Conservation (phyloP, 2,113 vertebrate genomes). For the Lanius ludovicianus region DNA sequence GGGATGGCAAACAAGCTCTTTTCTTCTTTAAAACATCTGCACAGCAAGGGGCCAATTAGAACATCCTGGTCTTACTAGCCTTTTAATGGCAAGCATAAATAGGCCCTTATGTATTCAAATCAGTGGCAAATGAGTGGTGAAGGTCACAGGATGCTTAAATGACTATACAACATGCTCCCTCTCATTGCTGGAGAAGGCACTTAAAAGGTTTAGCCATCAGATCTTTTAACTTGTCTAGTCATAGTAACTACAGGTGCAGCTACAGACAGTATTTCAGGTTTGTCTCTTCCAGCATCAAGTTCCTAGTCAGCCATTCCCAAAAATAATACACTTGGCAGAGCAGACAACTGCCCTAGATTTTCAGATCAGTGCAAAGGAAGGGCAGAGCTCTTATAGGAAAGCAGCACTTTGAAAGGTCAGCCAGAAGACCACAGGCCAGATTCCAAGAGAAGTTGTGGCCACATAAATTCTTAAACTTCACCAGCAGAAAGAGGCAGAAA, state of each 20-base stretch:
- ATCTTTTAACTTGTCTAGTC: not conserved
- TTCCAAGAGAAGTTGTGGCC: not conserved
- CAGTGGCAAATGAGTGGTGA: conserved; percentile 12
- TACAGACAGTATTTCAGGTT: not conserved
- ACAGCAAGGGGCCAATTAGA: conserved; percentile 45
- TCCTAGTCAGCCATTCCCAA: not conserved
- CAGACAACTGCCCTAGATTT: not conserved
- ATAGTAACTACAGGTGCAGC: not conserved
- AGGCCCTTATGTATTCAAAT: conserved; percentile 22
- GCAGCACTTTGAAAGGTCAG: conserved; percentile 11
- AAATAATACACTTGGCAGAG: not conserved
- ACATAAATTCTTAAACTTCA: not conserved
- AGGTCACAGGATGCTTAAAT: conserved; percentile 25
- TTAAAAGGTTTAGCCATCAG: not conserved
- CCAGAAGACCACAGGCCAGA: conserved; percentile 12
- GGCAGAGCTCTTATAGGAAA: not conserved
- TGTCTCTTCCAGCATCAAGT: not conserved
- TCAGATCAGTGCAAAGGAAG: not conserved
- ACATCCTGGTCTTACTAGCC: conserved; percentile 7
- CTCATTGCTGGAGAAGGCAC: not conserved
- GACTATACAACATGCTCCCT: not conserved
- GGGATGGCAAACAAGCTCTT: not conserved
- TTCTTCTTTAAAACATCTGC: conserved; percentile 9
- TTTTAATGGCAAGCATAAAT: conserved; percentile 43
- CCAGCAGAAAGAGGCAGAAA: not conserved